phyloP scores from a whole-genome alignment of 1,140 invertebrate species.

The Temnothorax curvispinosus region DNA sequence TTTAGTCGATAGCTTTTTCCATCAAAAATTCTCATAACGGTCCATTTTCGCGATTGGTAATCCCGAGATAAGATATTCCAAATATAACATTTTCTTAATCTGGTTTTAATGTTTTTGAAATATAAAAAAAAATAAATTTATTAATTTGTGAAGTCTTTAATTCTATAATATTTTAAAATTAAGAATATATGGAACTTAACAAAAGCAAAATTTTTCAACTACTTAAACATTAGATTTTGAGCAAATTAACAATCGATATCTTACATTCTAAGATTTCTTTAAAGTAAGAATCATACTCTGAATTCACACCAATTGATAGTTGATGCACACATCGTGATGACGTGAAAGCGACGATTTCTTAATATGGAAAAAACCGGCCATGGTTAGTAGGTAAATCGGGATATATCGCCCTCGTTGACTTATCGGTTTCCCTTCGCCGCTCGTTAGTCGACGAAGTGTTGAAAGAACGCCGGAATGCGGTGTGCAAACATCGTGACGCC shows the following conservation, averaged over 20 bases:
- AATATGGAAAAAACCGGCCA: conserved; percentile 18
- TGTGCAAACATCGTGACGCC: conserved; percentile 65
- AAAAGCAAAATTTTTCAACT: not conserved
- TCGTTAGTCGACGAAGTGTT: conserved; percentile 61
- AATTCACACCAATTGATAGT: not conserved
- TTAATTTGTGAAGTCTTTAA: not conserved
- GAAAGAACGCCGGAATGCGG: conserved; percentile 70
- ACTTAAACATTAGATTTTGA: not conserved
- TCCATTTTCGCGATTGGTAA: not conserved
- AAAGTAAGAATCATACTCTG: not conserved
- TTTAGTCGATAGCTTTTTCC: conserved; percentile 58
- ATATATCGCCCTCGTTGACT: conserved; percentile 67
- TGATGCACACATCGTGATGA: not conserved
- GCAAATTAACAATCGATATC: not conserved
- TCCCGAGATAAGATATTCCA: not conserved
- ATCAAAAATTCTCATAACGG: conserved; percentile 40
- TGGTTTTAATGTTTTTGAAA: not conserved
- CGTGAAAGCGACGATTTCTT: conserved; percentile 13
- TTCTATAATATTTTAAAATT: not conserved
- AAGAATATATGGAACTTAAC: not conserved
- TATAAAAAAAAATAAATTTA: not conserved
- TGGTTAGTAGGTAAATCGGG: conserved; percentile 29
- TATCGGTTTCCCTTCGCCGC: conserved; percentile 62
- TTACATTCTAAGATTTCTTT: not conserved
- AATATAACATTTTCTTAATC: not conserved